Base-by-base conservation (phyloP, 2,797 vertebrate species). In the Rhyacichthys aspro region DNA sequence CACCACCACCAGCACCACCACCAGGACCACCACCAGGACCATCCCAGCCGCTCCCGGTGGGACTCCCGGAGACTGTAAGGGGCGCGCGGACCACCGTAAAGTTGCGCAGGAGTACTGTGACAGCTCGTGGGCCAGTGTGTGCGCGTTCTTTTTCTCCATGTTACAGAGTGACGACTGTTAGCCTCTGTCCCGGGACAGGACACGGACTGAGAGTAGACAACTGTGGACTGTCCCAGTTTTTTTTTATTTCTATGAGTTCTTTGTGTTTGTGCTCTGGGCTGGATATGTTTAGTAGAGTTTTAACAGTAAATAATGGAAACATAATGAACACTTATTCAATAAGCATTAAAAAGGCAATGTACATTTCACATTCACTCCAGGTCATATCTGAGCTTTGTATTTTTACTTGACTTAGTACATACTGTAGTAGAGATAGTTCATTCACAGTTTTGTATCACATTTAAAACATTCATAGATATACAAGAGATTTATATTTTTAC, bases 41-140 rank as follows among this genome's bases (percentile, higher is more conserved):
- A 18, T 10, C 15, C 15, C 16, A 14, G 36, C 34, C 1, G 33
- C 33, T 37, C 28, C 44, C 10, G 16, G 39, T 8, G 16, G 12
- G 3, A 9, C 58, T 3, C 34, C 49, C 9, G 37, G 56, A 0
- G 39, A 7, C 2, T 97, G 95, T 71, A 54, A 75, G 0, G 86
- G 86, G 50, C 65, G 86, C 54, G 59, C 77, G 8, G 86, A 91
- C 58, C 91, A 93, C 72, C 80, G 15, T 41, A 85, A 84, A 39
- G 76, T 64, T 4, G 95, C 94, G 0, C 74, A 92, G 61, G 93
- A 96, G 34, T 93, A 92, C 49, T 98, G 96, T 44, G 89, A 90
- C 37, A 84, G 90, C 43, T 47, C 88, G 1, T 94, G 95, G 84
- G 68, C 82, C 57, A 93, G 92, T 2, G 3, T 95, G 9, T 98